These are phyloP conservation scores for Monomorium pharaonis DNA, from an alignment of 1,140 invertebrate genomes.

Conservation along the genomic window DNA sequence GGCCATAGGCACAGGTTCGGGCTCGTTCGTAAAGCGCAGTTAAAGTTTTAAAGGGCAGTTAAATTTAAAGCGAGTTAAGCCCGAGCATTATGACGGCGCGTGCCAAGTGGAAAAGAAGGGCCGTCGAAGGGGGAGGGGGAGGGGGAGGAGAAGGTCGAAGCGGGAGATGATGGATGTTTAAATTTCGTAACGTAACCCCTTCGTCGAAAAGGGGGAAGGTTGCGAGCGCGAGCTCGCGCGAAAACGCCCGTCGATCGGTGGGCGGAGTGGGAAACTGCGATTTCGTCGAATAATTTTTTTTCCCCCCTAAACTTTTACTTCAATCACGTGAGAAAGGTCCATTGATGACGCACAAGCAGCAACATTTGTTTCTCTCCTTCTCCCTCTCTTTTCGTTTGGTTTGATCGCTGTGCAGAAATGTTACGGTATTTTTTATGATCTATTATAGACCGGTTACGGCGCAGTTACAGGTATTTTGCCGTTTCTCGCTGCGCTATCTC, in stretches of 20 bases:
- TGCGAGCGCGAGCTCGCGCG: background rate
- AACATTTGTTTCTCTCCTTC: background rate
- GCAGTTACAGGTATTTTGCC: slow-evolving; percentile 18
- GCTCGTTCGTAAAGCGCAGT: slow-evolving; percentile 69
- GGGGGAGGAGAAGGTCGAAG: too few relatives aligned
- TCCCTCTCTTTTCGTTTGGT: background rate
- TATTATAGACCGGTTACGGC: slow-evolving; percentile 8
- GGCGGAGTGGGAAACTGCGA: slow-evolving; percentile 67
- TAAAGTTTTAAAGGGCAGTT: slow-evolving; percentile 81
- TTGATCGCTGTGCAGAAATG: slow-evolving; percentile 5
- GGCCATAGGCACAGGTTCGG: slow-evolving; percentile 57
- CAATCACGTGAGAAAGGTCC: slow-evolving; percentile 13
- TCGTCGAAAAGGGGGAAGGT: slow-evolving; percentile 26
- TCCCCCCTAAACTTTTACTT: slow-evolving; percentile 13
- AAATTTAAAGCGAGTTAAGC: slow-evolving; percentile 81
- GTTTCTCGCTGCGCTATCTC: background rate
- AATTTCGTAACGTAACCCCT: slow-evolving; percentile 79
- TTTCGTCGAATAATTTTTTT: background rate
- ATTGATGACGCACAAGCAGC: background rate
- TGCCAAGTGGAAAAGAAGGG: slow-evolving; percentile 74
- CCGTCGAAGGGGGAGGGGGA: slow-evolving; percentile 51
- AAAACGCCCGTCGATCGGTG: slow-evolving; percentile 29
- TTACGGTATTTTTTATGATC: slow-evolving; percentile 34
- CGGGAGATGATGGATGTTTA: slow-evolving; percentile 81
- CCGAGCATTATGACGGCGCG: slow-evolving; percentile 79